phyloP scores from a whole-genome alignment of 2,888 invertebrate species.

The Didymodactylos carnosus region DNA sequence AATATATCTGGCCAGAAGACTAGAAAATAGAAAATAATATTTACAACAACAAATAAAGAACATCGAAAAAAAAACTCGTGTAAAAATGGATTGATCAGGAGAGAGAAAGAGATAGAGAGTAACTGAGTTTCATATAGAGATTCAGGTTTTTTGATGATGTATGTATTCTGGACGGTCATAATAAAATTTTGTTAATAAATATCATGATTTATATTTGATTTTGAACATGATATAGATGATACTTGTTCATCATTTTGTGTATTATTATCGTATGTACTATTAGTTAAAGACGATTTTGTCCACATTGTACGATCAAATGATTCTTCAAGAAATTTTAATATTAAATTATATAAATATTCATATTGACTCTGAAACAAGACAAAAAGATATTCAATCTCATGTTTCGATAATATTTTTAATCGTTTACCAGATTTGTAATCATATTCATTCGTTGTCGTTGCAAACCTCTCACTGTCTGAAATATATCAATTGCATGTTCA shows the following conservation, averaged over 20 bases:
- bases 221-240: too few species aligned
- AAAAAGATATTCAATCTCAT: neutral
- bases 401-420: neutral
- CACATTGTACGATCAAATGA: neutral
- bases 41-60: too few species aligned
- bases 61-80: too few species aligned
- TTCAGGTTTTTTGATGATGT: too few species aligned
- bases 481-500: neutral
- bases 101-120: too few species aligned
- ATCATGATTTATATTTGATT: too few species aligned
- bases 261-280: neutral
- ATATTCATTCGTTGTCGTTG: neutral
- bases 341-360: neutral
- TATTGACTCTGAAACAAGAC: neutral
- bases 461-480: neutral
- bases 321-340: neutral
- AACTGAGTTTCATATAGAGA: too few species aligned
- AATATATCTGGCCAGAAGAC: too few species aligned
- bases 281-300: neutral
- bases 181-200: too few species aligned
- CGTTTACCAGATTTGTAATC: neutral
- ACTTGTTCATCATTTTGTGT: neutral
- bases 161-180: too few species aligned
- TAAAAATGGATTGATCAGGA: too few species aligned
- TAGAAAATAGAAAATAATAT: too few species aligned